A percentile compares a stretch with the other conserved stretches of the same genome.
These are phyloP conservation scores for Oreotrochilus melanogaster DNA, from an alignment of 2,113 vertebrate species.

Conservation along the genomic window DNA sequence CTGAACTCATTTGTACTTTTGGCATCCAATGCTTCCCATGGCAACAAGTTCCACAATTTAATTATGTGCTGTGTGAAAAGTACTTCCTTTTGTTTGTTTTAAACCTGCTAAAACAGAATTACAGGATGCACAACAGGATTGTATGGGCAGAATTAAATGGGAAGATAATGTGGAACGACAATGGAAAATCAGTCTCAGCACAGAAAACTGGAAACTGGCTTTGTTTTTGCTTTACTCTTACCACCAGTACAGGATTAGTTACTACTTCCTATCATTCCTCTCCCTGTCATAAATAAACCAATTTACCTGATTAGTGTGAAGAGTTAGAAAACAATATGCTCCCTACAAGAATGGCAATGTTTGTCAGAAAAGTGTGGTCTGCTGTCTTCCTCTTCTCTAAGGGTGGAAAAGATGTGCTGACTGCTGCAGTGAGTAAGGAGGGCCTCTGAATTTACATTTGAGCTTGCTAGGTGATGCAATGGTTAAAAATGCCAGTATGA, in stretches of 20 bases:
- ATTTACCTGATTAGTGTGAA: neutral
- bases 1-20: slow-evolving; percentile 46
- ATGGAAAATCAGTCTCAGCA: slow-evolving; percentile 47
- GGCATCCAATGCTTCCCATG: slow-evolving; percentile 53
- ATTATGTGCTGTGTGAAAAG: slow-evolving; percentile 49
- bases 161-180: slow-evolving; percentile 44
- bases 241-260: slow-evolving; percentile 29
- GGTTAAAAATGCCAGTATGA: neutral
- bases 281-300: slow-evolving; percentile 45
- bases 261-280: slow-evolving; percentile 36
- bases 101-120: slow-evolving; percentile 56
- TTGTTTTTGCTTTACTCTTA: slow-evolving; percentile 59
- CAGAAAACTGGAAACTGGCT: neutral
- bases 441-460: neutral
- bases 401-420: neutral
- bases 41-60: slow-evolving; percentile 46
- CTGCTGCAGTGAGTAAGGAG: neutral
- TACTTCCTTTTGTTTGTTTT: slow-evolving; percentile 70
- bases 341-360: neutral
- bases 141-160: slow-evolving; percentile 23
- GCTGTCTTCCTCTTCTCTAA: neutral
- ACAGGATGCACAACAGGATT: slow-evolving; percentile 60
- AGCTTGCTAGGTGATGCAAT: neutral
- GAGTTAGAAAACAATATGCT: slow-evolving; percentile 20
- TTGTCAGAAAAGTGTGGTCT: neutral